phyloP scores from a whole-genome alignment of 2,888 invertebrate genomes.

The Eristalinus aeneus region DNA sequence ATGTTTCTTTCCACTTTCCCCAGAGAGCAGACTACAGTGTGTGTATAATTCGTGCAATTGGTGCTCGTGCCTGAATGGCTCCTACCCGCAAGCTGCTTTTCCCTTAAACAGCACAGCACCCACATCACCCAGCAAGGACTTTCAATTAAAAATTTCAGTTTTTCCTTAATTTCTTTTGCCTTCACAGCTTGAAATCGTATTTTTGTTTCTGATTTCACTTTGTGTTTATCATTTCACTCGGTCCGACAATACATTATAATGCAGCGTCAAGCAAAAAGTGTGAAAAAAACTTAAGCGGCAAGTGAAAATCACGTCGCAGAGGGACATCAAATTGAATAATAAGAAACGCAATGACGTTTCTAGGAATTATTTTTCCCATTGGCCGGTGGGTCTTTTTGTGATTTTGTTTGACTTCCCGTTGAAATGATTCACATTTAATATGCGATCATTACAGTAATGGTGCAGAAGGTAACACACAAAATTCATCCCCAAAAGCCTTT shows the following conservation, averaged over 20 bases:
- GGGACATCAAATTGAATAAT: constrained; percentile 10
- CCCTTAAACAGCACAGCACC: background rate
- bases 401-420: background rate
- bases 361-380: constrained; percentile 8
- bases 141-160: background rate
- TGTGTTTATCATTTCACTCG: background rate
- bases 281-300: background rate
- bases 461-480: constrained; percentile 32
- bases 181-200: background rate
- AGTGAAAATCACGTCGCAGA: background rate
- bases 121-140: background rate
- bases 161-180: background rate
- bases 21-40: background rate
- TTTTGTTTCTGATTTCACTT: background rate
- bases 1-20: background rate
- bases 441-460: constrained; percentile 45
- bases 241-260: background rate
- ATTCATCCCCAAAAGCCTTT: constrained; percentile 15
- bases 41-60: background rate
- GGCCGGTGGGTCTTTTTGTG: background rate
- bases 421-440: constrained; percentile 42
- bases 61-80: background rate
- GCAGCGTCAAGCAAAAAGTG: background rate
- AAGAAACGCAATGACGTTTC: constrained; percentile 8
- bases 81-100: background rate